A percentile compares a stretch with the other conserved stretches of the same genome.
Conservation (phyloP, 2,888 invertebrate species). For the Arctia plantaginis region DNA sequence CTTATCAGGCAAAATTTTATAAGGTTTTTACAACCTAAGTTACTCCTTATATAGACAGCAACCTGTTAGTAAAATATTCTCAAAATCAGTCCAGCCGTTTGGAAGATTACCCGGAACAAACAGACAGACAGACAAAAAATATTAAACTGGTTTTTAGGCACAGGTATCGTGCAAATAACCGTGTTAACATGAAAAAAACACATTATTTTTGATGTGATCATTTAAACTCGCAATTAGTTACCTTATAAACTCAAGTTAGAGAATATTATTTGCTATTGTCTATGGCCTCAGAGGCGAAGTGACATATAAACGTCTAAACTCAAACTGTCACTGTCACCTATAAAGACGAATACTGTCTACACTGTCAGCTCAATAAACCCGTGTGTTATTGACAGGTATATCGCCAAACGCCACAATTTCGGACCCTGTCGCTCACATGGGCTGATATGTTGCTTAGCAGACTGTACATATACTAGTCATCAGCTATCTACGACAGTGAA, state of each 20-base stretch:
- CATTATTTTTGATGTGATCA: too few species aligned
- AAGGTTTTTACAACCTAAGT: too few species aligned
- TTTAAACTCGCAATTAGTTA: not conserved
- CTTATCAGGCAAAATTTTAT: too few species aligned
- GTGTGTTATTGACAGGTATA: slow-evolving; percentile 51
- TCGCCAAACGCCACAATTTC: slow-evolving; percentile 52
- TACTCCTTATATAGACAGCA: too few species aligned
- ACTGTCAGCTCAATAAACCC: slow-evolving; percentile 48
- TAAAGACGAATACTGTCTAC: slow-evolving; percentile 29
- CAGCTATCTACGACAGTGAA: not conserved
- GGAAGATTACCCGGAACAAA: too few species aligned
- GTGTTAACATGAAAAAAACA: too few species aligned
- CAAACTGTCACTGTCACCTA: slow-evolving; percentile 9
- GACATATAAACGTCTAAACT: slow-evolving; percentile 2
- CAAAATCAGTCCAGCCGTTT: too few species aligned
- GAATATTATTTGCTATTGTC: not conserved
- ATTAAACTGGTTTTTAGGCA: too few species aligned
- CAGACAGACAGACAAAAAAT: too few species aligned
- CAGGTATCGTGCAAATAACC: too few species aligned
- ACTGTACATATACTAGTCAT: not conserved
- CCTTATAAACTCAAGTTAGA: not conserved
- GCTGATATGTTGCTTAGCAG: not conserved
- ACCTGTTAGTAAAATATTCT: too few species aligned
- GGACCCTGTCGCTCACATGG: slow-evolving; percentile 42
- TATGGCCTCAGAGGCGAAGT: not conserved